Evolutionary conservation across 2,797 vertebrate species (phyloP).

Genomic region (Poecilia wingei): DNA sequence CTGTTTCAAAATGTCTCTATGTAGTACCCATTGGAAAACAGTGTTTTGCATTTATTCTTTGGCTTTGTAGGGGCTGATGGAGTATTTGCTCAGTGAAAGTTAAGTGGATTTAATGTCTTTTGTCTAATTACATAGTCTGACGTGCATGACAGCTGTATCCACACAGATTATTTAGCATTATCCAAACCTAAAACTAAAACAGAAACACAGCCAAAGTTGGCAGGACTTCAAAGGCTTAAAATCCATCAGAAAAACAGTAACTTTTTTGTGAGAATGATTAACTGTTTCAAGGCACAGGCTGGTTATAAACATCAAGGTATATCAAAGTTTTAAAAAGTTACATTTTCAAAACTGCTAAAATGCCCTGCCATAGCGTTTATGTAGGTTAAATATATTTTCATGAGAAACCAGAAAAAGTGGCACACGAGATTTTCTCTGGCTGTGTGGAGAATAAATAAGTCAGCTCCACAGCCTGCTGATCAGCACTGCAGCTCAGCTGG

Average conservation of each 20-base stretch:
- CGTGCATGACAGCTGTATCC: conserved; percentile 52
- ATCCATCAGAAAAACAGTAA: not conserved
- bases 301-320: not conserved
- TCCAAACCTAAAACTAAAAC: conserved; percentile 35
- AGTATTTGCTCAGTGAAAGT: conserved; percentile 6
- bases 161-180: conserved; percentile 54
- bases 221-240: conserved; percentile 9
- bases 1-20: not conserved
- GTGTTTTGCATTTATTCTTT: not conserved
- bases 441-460: not conserved
- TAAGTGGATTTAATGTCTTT: conserved; percentile 48
- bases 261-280: not conserved
- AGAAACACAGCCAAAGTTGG: conserved; percentile 31
- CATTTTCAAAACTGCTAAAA: not conserved
- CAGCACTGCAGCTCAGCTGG: not conserved
- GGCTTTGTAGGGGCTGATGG: not conserved
- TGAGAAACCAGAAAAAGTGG: not conserved
- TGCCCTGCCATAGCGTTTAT: not conserved
- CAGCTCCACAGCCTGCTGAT: not conserved
- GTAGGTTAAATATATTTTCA: not conserved
- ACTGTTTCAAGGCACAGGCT: not conserved
- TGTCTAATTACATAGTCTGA: conserved; percentile 56
- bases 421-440: not conserved
- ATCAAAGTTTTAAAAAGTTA: not conserved
- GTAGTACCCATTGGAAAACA: not conserved